phyloP scores from a whole-genome alignment of 2,797 vertebrate genomes.

The Gallinago solitaria region DNA sequence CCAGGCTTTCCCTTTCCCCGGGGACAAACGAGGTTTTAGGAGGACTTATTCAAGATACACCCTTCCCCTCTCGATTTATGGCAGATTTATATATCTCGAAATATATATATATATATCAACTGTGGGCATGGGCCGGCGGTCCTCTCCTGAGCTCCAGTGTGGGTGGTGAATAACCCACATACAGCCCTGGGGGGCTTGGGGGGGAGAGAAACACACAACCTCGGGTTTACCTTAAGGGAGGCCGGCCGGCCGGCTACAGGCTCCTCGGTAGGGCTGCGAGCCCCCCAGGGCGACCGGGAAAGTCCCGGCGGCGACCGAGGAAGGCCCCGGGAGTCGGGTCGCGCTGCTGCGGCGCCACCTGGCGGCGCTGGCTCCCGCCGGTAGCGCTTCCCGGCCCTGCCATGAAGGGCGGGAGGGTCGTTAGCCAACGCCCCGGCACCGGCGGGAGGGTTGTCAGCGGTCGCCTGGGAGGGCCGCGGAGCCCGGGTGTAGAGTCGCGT shows the following conservation, averaged over 20 bases:
- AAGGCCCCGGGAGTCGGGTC: no score
- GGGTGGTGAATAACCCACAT: neutral
- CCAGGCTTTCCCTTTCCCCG: neutral
- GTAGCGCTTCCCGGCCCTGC: rapidly evolving
- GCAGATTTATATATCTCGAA: neutral
- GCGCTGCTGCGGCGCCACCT: neutral
- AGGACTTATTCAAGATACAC: neutral
- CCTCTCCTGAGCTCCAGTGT: no score
- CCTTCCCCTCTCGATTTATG: neutral
- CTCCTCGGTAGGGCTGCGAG: neutral
- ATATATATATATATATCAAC: no score
- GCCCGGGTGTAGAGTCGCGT: neutral
- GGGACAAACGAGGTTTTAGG: neutral
- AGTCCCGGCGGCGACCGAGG: no score
- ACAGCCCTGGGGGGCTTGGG: no score
- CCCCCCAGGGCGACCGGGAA: neutral
- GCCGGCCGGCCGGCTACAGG: neutral
- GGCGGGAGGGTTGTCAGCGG: no score
- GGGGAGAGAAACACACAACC: neutral
- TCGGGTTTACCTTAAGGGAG: no score
- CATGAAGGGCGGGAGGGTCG: neutral
- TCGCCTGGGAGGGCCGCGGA: neutral
- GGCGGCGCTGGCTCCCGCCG: neutral
- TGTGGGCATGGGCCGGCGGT: rapidly evolving
- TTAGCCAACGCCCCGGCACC: neutral